A percentile compares a stretch with the other conserved stretches of the same genome.
phyloP scores from a whole-genome alignment of 2,888 invertebrate genomes.

The Salpingus planirostris region DNA sequence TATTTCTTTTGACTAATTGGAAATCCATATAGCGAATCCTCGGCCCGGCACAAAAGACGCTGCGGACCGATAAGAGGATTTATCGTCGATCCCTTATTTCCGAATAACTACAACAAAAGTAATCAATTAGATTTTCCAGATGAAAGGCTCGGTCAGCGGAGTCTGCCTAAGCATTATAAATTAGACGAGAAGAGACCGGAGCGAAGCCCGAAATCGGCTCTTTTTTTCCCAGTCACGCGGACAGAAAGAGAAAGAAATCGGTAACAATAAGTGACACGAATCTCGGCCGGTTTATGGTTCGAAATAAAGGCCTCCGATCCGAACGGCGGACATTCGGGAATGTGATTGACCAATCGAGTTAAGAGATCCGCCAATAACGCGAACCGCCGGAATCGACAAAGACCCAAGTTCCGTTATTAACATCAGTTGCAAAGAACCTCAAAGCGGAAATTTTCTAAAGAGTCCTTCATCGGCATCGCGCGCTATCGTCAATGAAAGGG shows the following conservation, averaged over 20 bases:
- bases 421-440: slow-evolving; percentile 5
- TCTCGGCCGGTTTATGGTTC: slow-evolving; percentile 5
- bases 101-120: slow-evolving; percentile 12
- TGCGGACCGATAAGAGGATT: slow-evolving; percentile 6
- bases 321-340: slow-evolving; percentile 9
- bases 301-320: slow-evolving; percentile 9
- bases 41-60: background rate
- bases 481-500: too few relatives aligned
- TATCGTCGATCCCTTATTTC: slow-evolving; percentile 11
- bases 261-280: slow-evolving; percentile 1
- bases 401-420: slow-evolving; percentile 10
- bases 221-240: slow-evolving; percentile 1
- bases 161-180: slow-evolving; percentile 13
- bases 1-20: slow-evolving; percentile 4
- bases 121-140: slow-evolving; percentile 15
- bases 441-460: too few relatives aligned
- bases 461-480: background rate
- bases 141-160: slow-evolving; percentile 12
- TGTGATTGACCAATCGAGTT: slow-evolving; percentile 16
- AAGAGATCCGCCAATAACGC: slow-evolving; percentile 14
- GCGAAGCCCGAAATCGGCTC: slow-evolving; percentile 2
- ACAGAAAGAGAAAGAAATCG: slow-evolving; percentile 6
- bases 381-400: slow-evolving; percentile 7
- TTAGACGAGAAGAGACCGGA: slow-evolving; percentile 4
- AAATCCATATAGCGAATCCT: slow-evolving; percentile 5